These are phyloP conservation scores for Pseudorhiza aurosa DNA, from an alignment of 30 jellyfish, hydroid and myxozoan species.

Conservation along the genomic window DNA sequence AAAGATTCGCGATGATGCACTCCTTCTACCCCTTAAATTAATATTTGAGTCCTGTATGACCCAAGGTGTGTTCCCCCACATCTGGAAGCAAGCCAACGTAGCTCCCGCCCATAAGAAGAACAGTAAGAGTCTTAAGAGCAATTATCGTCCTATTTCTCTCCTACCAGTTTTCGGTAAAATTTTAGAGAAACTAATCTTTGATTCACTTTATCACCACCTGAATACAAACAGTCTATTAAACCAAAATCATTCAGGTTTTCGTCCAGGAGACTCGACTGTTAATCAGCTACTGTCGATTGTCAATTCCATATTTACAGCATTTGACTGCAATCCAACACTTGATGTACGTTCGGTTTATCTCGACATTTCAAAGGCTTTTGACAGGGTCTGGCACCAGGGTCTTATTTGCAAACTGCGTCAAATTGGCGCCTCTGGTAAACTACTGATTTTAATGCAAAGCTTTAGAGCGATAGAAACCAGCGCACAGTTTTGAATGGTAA, in stretches of 20 bases:
- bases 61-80: conserved; percentile 54
- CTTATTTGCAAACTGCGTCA: conserved; percentile 11
- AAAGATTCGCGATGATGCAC: conserved; percentile 68
- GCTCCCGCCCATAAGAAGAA: conserved; percentile 65
- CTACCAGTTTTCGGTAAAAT: conserved; percentile 50
- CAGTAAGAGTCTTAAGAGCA: conserved; percentile 17
- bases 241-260: conserved; percentile 24
- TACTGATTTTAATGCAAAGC: conserved; percentile 4
- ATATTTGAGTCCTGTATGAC: conserved; percentile 44
- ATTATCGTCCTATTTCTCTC: conserved; percentile 45
- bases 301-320: conserved; percentile 44
- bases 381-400: conserved; percentile 73
- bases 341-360: conserved; percentile 59
- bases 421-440: conserved; percentile 28
- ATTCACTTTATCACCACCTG: conserved; percentile 17
- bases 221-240: conserved; percentile 13
- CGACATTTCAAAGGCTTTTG: conserved; percentile 67
- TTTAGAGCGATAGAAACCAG: conserved; percentile 22
- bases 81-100: conserved; percentile 57
- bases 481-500: conserved; percentile 18
- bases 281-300: conserved; percentile 42
- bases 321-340: conserved; percentile 61
- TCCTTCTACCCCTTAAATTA: conserved; percentile 58
- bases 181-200: conserved; percentile 50
- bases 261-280: conserved; percentile 37